These are phyloP conservation scores for Ursus arctos DNA, from an alignment of 2,113 vertebrate species.

Conservation along the genomic window DNA sequence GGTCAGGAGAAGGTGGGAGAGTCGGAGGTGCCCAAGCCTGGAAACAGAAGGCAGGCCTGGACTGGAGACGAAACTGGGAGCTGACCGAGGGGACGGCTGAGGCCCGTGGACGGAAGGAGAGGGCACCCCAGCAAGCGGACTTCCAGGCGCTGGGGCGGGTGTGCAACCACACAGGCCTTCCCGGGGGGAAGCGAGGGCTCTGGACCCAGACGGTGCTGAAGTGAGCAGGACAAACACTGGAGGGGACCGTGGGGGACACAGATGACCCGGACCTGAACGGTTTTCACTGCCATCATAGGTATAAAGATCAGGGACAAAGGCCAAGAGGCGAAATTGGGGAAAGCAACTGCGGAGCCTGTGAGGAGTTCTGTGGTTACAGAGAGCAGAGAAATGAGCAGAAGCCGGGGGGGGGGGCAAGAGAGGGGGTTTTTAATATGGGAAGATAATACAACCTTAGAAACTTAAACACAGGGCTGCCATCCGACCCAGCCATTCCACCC, in stretches of 20 bases:
- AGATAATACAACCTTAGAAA: not conserved
- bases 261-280: not conserved
- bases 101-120: not conserved
- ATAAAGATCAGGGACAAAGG: not conserved
- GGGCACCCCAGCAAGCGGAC: not conserved
- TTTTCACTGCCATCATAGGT: not conserved
- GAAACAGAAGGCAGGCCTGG: not conserved
- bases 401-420: not conserved
- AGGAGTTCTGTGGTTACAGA: not conserved
- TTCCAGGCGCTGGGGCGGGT: rapidly evolving
- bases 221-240: not conserved
- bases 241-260: not conserved
- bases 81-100: not conserved
- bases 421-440: too few species aligned
- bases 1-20: not conserved
- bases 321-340: not conserved
- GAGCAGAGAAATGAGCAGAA: not conserved
- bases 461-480: not conserved
- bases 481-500: not conserved
- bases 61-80: not conserved
- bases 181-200: not conserved
- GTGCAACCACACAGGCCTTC: not conserved
- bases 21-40: not conserved
- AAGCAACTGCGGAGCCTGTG: not conserved
- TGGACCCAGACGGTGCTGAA: not conserved